A percentile compares a stretch with the other conserved stretches of the same genome.
phyloP scores from a whole-genome alignment of 2,888 invertebrate genomes.

The Rugalucina vietnamica region DNA sequence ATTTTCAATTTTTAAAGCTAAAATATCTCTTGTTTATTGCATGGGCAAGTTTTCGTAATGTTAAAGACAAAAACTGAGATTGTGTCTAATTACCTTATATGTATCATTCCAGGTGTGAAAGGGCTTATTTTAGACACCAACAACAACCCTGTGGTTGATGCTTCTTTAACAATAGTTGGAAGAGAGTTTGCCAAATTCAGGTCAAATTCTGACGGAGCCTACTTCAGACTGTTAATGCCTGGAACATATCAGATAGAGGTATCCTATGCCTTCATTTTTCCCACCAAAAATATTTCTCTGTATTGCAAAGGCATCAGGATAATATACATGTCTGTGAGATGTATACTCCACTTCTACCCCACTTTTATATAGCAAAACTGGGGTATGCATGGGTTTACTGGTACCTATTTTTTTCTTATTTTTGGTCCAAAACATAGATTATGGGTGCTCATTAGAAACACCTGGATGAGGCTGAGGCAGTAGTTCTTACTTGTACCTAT shows the following conservation, averaged over 20 bases:
- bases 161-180: conserved; percentile 87
- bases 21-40: too few relatives aligned
- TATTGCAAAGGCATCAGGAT: background rate
- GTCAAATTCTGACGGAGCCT: conserved; percentile 89
- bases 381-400: background rate
- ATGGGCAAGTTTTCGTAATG: too few relatives aligned
- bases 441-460: too few relatives aligned
- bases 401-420: too few relatives aligned
- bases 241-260: conserved; percentile 94
- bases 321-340: background rate
- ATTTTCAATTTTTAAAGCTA: too few relatives aligned
- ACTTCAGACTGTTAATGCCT: conserved; percentile 95
- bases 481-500: too few relatives aligned
- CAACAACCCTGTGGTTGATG: conserved; percentile 62
- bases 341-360: background rate
- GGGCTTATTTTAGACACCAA: conserved; percentile 88
- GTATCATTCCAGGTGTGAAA: conserved; percentile 88
- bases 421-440: too few relatives aligned
- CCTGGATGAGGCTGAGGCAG: too few relatives aligned
- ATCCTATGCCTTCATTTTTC: conserved; percentile 34
- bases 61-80: too few relatives aligned
- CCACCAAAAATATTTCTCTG: background rate
- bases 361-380: background rate
- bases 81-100: too few relatives aligned
- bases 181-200: conserved; percentile 86